A percentile compares a stretch with the other conserved stretches of the same genome.
Conservation (phyloP, 1,140 invertebrate genomes). For the Pseudomyrmex pallidus region DNA sequence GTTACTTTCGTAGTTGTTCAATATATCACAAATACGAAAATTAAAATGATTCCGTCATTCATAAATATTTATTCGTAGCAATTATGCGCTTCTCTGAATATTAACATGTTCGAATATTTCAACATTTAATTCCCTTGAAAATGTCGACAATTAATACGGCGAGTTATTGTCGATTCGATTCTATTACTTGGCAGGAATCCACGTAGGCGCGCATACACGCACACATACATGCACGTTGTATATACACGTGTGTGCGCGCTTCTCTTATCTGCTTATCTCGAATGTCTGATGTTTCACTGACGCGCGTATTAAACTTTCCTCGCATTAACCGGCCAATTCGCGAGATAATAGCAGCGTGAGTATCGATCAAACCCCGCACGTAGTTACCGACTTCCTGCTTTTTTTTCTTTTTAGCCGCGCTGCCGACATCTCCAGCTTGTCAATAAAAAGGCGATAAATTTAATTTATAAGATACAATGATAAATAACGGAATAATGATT, state of each 20-base stretch:
- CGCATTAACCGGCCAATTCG: slow-evolving; percentile 65
- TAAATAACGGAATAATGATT: slow-evolving; percentile 41
- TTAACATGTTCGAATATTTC: slow-evolving; percentile 47
- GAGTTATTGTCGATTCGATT: slow-evolving; percentile 35
- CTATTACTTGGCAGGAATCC: slow-evolving; percentile 52
- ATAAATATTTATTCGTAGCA: slow-evolving; percentile 51
- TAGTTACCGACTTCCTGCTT: slow-evolving; percentile 49
- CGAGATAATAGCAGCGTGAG: slow-evolving; percentile 41
- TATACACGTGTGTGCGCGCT: neutral
- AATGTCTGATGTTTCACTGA: slow-evolving; percentile 69
- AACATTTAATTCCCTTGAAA: slow-evolving; percentile 11
- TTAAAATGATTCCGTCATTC: neutral
- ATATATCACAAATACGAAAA: neutral
- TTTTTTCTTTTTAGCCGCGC: slow-evolving; percentile 34
- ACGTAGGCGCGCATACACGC: slow-evolving; percentile 1
- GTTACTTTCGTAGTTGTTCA: neutral
- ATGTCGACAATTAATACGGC: neutral
- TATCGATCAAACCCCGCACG: slow-evolving; percentile 71
- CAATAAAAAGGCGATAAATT: slow-evolving; percentile 24
- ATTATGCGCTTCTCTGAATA: slow-evolving; percentile 41
- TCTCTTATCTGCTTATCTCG: slow-evolving; percentile 72
- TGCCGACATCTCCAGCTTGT: neutral
- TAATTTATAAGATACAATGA: slow-evolving; percentile 16
- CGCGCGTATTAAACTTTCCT: slow-evolving; percentile 73
- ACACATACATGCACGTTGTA: neutral